Evolutionary conservation across 2,113 vertebrate species (phyloP).

Genomic region (Zosterops pallidus): DNA sequence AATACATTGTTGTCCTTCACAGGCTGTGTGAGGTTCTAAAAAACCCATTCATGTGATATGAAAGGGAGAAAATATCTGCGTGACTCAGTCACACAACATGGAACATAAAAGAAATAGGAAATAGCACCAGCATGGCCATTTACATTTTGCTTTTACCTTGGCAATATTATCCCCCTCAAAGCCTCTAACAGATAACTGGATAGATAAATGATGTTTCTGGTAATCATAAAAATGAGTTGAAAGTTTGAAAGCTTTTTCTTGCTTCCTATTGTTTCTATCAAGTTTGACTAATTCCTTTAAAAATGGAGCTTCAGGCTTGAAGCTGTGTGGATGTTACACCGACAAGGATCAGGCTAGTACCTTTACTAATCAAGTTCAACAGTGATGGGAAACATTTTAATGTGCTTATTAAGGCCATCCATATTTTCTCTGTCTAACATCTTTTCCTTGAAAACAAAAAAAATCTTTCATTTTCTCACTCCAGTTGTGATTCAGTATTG

Average conservation of each 20-base stretch:
- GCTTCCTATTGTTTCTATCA: not conserved
- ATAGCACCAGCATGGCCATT: not conserved
- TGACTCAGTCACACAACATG: not conserved
- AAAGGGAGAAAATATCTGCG: not conserved
- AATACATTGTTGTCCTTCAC: constrained; percentile 15
- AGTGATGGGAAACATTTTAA: not conserved
- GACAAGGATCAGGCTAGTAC: not conserved
- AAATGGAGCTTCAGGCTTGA: not conserved
- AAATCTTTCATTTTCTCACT: not conserved
- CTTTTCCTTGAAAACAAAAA: not conserved
- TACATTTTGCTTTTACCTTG: not conserved
- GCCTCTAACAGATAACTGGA: not conserved
- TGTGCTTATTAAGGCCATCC: not conserved
- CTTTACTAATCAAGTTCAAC: not conserved
- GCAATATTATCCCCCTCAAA: not conserved
- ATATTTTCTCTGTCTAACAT: not conserved
- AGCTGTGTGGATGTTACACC: not conserved
- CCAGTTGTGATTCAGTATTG: not conserved
- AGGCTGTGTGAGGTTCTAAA: not conserved
- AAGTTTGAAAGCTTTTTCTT: not conserved
- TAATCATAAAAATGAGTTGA: not conserved
- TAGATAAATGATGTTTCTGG: accelerated
- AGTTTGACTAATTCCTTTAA: not conserved
- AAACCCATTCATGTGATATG: not conserved
- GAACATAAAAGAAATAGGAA: not conserved